These are phyloP conservation scores for Solea solea DNA, from an alignment of 2,113 vertebrate genomes.

Conservation along the genomic window DNA sequence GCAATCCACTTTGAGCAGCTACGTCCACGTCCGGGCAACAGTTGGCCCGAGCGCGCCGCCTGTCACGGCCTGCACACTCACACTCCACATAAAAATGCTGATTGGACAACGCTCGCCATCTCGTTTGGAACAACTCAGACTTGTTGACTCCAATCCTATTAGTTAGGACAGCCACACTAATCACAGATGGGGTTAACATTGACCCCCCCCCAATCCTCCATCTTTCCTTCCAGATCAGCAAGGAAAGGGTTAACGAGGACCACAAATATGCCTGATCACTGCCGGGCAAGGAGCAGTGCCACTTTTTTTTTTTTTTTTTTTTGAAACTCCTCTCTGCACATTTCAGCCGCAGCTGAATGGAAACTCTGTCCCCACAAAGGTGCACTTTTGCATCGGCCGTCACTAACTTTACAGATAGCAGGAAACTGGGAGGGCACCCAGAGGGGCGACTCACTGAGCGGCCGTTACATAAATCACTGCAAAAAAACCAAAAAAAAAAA, in stretches of 20 bases:
- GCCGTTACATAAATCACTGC: constrained; percentile 51
- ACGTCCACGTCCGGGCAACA: constrained; percentile 64
- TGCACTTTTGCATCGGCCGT: constrained; percentile 44
- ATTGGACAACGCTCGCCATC: constrained; percentile 58
- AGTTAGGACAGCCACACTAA: constrained; percentile 71
- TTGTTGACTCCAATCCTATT: constrained; percentile 80
- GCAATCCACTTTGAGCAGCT: constrained; percentile 74
- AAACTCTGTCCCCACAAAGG: constrained; percentile 66
- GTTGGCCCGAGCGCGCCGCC: constrained; percentile 63
- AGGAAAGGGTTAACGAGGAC: constrained; percentile 61
- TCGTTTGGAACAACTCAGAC: constrained; percentile 69
- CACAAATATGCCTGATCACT: constrained; percentile 24
- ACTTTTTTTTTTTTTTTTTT: constrained; percentile 40
- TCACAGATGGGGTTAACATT: constrained; percentile 64
- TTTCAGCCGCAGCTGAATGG: constrained; percentile 52
- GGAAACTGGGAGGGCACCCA: constrained; percentile 45
- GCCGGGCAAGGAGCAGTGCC: constrained; percentile 16
- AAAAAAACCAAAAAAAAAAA: constrained; percentile 13
- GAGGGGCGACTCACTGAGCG: constrained; percentile 41
- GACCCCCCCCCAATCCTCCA: constrained; percentile 15
- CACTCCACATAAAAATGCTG: constrained; percentile 38
- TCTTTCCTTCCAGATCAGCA: constrained; percentile 39
- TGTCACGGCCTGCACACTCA: constrained; percentile 52
- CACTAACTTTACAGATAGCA: constrained; percentile 50
- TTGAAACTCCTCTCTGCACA: constrained; percentile 31